phyloP scores from a whole-genome alignment of 2,888 invertebrate species.

The Gisinianus flammeolus region DNA sequence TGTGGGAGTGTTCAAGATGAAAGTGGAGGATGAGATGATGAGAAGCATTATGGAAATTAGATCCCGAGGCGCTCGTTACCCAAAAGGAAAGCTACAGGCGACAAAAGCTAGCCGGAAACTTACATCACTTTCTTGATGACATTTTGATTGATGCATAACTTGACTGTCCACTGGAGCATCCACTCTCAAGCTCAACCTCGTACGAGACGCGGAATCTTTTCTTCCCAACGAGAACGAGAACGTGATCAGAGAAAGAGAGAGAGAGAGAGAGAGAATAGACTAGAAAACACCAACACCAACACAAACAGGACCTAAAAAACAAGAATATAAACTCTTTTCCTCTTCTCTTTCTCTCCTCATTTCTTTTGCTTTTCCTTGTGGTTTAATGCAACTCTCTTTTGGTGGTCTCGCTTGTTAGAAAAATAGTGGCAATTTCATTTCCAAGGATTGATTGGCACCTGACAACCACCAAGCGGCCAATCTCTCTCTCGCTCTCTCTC shows the following conservation, averaged over 20 bases:
- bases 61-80: conserved; percentile 38
- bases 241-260: background rate
- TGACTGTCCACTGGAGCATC: conserved; percentile 10
- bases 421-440: conserved; percentile 30
- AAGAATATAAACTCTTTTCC: no score
- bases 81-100: conserved; percentile 11
- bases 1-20: conserved; percentile 5
- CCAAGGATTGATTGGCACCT: conserved; percentile 32
- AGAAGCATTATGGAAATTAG: conserved; percentile 41
- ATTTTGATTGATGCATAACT: conserved; percentile 27
- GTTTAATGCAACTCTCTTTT: no score
- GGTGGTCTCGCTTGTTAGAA: no score
- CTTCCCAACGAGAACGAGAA: no score
- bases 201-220: no score
- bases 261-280: background rate
- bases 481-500: conserved; percentile 6
- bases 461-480: conserved; percentile 31
- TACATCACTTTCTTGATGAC: conserved; percentile 32
- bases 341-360: no score
- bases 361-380: no score
- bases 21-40: conserved; percentile 37
- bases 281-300: no score
- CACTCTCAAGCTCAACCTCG: no score
- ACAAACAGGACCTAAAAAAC: no score
- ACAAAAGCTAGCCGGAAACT: conserved; percentile 37